Base-by-base conservation (phyloP, 2,113 vertebrate species). In the Perca flavescens region DNA sequence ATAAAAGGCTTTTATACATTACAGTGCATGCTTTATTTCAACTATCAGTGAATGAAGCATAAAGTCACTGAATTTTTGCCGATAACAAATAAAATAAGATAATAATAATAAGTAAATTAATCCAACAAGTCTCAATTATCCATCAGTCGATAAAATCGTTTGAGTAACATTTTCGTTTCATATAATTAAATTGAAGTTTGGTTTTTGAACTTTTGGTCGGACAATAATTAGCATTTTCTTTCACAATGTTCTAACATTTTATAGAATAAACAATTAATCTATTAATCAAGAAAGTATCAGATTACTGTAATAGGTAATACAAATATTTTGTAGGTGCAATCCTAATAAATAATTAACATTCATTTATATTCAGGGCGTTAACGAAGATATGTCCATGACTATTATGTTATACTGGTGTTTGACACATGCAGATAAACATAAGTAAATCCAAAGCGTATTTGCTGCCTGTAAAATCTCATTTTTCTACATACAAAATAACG, bases 401-500 rank as follows among this genome's bases (percentile, higher is more conserved):
- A 12, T 50, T 70, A 40, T 69, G 12, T 63, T 12, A 66, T 5
- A 15, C 46, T 15, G 61, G 50, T 12, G 5, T 36, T 31, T 11
- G 13, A 21, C 31, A 12, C 40, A 11, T 43, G 11, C 13, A 74
- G 16, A 65, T 64, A 40, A 53, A 68, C 3, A 22, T 1, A 14
- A 22, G n/a, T 21, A 60, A 19, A 67, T 25, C 46, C 34, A 62
- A n/a, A 50, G 19, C 0, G 7, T 49, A 69, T 79, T 67, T 76
- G 4, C 13, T 17, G 43, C 43, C n/a, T 78, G 28, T 50, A 36
- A 74, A 67, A 70, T 79, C 25, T 31, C 0, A 54, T 17, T 47
- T 47, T 8, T 40, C 17, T 40, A 36, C 58, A 78, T 1, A 64
- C 36, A 79, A 79, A 77, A 75, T 62, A 31, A 64, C 2, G 0